Percentiles rank a stretch among this genome's conserved stretches.
phyloP scores from a whole-genome alignment of 2,113 vertebrate genomes.

The Cygnus buccinator region DNA sequence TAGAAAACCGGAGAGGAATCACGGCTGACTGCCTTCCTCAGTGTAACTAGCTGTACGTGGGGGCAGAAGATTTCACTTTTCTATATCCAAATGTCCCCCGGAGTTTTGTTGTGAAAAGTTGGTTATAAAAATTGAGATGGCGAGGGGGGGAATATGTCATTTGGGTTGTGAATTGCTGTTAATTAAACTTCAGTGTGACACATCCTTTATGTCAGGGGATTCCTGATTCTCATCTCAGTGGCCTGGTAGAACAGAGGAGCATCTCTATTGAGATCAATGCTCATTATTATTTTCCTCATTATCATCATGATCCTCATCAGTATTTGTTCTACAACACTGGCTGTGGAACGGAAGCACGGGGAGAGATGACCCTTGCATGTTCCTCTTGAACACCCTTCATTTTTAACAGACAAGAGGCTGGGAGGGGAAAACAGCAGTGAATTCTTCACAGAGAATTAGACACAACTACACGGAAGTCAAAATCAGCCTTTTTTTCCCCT shows the following conservation, averaged over 20 bases:
- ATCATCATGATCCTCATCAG: conserved; percentile 66
- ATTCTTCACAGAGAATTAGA: background rate
- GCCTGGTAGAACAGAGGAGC: conserved; percentile 46
- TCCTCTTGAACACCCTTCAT: background rate
- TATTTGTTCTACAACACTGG: conserved; percentile 60
- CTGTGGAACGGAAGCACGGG: background rate
- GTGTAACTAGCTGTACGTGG: background rate
- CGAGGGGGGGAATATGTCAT: background rate
- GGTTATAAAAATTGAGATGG: conserved; percentile 17
- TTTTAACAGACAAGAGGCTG: background rate
- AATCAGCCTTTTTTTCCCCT: background rate
- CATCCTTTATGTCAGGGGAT: conserved; percentile 62
- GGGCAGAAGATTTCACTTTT: conserved; percentile 6
- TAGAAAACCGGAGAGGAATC: conserved; percentile 3
- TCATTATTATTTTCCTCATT: conserved; percentile 72
- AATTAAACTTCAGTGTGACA: conserved; percentile 67
- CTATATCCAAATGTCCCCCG: conserved; percentile 22
- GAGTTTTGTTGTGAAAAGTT: conserved; percentile 51
- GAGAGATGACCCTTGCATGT: conserved; percentile 18
- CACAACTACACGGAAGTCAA: background rate
- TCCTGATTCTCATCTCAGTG: conserved; percentile 62
- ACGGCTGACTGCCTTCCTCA: background rate
- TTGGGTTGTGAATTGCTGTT: conserved; percentile 62
- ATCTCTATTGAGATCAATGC: conserved; percentile 62
- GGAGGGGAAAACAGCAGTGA: background rate